Percentiles rank a stretch among this genome's conserved stretches.
Conservation (phyloP, 2,888 invertebrate species). For the Drosophila infuscata region DNA sequence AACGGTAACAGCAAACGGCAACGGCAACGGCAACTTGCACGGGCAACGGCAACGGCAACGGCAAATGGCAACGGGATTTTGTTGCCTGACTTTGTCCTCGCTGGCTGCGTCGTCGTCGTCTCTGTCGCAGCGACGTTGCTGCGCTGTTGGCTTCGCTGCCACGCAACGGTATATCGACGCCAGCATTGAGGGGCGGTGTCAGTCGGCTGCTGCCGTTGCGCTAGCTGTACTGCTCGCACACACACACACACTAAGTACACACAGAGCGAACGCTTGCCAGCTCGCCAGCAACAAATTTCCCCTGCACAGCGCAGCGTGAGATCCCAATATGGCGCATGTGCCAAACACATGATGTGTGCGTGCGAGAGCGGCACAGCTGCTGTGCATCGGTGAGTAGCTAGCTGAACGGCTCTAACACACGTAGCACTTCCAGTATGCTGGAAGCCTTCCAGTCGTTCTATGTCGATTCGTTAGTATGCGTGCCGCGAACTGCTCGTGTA, state of each 20-base stretch:
- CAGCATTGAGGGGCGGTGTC: constrained; percentile 68
- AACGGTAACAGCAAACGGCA: constrained; percentile 39
- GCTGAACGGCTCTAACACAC: constrained; percentile 47
- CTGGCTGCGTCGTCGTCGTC: constrained; percentile 12
- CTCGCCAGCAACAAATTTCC: constrained; percentile 45
- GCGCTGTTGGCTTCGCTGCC: constrained; percentile 51
- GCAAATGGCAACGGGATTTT: constrained; percentile 38
- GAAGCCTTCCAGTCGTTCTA: constrained; percentile 55
- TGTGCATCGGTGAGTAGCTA: constrained; percentile 3
- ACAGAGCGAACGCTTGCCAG: neutral
- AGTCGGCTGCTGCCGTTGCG: constrained; percentile 16
- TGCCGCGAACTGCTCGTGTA: constrained; percentile 39
- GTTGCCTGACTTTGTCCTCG: constrained; percentile 49
- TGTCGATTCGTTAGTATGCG: constrained; percentile 47
- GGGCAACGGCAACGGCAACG: constrained; percentile 33
- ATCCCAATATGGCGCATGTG: constrained; percentile 80
- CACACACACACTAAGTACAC: neutral
- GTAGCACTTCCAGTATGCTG: constrained; percentile 55
- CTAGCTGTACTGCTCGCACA: constrained; percentile 57
- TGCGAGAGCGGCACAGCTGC: constrained; percentile 46
- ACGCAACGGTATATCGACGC: constrained; percentile 70
- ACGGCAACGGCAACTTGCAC: constrained; percentile 36
- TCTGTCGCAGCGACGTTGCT: constrained; percentile 25
- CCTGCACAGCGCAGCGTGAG: constrained; percentile 37
- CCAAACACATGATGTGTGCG: neutral